A percentile compares a stretch with the other conserved stretches of the same genome.
Evolutionary conservation across 2,888 invertebrate species (phyloP).

Genomic region (Metopia argyrocephala): DNA sequence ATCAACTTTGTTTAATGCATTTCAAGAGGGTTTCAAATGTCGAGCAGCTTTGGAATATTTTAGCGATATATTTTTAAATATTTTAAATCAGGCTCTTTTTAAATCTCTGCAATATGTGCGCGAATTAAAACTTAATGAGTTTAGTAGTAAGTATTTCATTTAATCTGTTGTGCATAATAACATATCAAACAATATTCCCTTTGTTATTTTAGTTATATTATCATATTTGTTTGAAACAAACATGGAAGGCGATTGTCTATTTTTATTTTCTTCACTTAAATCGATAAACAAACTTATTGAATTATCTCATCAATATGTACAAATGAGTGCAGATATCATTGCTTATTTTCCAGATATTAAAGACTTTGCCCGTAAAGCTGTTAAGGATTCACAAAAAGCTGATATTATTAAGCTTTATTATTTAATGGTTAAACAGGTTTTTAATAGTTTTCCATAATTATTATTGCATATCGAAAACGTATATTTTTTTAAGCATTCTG

Average conservation of each 20-base stretch:
- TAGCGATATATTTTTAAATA: constrained; percentile 70
- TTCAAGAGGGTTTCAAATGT: constrained; percentile 71
- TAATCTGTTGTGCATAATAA: background rate
- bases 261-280: constrained; percentile 69
- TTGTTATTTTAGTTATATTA: constrained; percentile 69
- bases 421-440: constrained; percentile 70
- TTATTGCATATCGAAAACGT: background rate
- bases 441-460: background rate
- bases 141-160: constrained; percentile 70
- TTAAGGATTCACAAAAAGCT: constrained; percentile 66
- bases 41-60: constrained; percentile 69
- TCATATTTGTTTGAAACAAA: constrained; percentile 73
- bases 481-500: constrained; percentile 67
- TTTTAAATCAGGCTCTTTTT: constrained; percentile 73
- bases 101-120: constrained; percentile 68
- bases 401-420: constrained; percentile 73
- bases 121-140: constrained; percentile 73
- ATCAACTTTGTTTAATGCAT: constrained; percentile 68
- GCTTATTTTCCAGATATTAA: constrained; percentile 71
- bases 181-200: background rate
- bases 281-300: constrained; percentile 72
- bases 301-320: constrained; percentile 70
- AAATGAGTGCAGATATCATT: constrained; percentile 72
- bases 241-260: constrained; percentile 65
- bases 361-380: constrained; percentile 64